Percentiles rank a stretch among this genome's conserved stretches.
Conservation (phyloP, 1,140 invertebrate genomes). For the Meloidogyne exigua region DNA sequence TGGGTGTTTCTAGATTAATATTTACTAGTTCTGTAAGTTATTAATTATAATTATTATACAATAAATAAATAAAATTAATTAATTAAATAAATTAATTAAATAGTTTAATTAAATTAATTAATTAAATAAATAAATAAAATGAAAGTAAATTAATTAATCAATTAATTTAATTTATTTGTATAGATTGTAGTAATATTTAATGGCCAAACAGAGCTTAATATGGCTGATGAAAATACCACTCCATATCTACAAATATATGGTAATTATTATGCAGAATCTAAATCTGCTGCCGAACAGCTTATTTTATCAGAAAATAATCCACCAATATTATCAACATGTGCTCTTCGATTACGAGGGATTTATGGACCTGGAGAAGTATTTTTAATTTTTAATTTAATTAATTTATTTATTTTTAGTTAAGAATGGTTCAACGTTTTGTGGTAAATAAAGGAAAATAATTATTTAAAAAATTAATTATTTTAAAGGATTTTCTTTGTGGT, state of each 20-base stretch:
- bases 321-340: slow-evolving; percentile 34
- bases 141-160: no score
- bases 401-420: slow-evolving; percentile 20
- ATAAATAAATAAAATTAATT: no score
- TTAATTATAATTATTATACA: no score
- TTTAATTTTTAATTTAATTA: neutral
- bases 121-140: neutral
- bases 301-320: slow-evolving; percentile 32
- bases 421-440: slow-evolving; percentile 41
- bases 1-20: slow-evolving; percentile 35
- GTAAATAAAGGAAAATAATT: slow-evolving; percentile 27
- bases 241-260: slow-evolving; percentile 38
- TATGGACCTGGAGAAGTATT: slow-evolving; percentile 48
- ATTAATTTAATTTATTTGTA: neutral
- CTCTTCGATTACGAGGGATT: slow-evolving; percentile 45
- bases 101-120: neutral
- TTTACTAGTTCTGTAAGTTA: slow-evolving; percentile 43
- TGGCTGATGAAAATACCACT: slow-evolving; percentile 36
- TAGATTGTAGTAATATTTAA: slow-evolving; percentile 36
- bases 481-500: slow-evolving; percentile 29
- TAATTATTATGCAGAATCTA: slow-evolving; percentile 49
- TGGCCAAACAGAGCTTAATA: slow-evolving; percentile 37
- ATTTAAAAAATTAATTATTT: slow-evolving; percentile 17
- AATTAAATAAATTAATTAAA: no score
- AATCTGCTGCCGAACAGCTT: slow-evolving; percentile 39